Evolutionary conservation across 2,113 vertebrate genomes (phyloP), one percentile per base, ranked within the genome.

Genomic region (Corythoichthys haematopterus): DNA sequence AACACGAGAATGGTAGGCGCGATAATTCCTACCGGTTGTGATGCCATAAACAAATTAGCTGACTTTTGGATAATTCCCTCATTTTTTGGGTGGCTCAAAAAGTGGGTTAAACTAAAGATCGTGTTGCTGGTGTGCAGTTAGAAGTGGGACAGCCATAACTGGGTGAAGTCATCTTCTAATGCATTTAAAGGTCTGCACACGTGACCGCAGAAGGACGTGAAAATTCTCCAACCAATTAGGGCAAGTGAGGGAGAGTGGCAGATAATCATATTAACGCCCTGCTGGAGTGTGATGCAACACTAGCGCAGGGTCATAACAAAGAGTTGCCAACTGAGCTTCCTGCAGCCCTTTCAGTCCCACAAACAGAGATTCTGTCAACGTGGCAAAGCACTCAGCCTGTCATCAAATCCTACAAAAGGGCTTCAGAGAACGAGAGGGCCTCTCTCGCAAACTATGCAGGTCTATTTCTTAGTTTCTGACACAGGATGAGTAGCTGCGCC

Each of bases 311-410:
- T 67, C 68, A 65, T 68, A 61, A 75, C 57, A 63, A 74, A 79
- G 69, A 67, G 48, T 60, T 8, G 68, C 78, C 65, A 38, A 55
- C 66, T 28, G 69, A 55, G 63, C 75, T 66, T 80, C 70, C 74
- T 74, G 71, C 75, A 60, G 79, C 74, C 64, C 82, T 77, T 77
- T 83, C 65, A 76, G 73, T 51, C 76, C 48, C 73, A 52, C 60
- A 53, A 69, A 68, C 69, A 71, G 62, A 48, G 73, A 82, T 83
- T 80, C 68, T 85, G 85, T 90, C 85, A 85, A 85, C 83, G 84
- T 89, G 88, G 85, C 88, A 86, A 70, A 78, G 70, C 69, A 68
- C 76, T 69, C 78, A 45, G 55, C 76, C 50, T 70, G 69, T 84
- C 82, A 80, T 55, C 16, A 52, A 66, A 79, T 62, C 61, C 66